Evolutionary conservation across 2,797 vertebrate genomes (phyloP).

Genomic region (Zenarchopterus dispar): DNA sequence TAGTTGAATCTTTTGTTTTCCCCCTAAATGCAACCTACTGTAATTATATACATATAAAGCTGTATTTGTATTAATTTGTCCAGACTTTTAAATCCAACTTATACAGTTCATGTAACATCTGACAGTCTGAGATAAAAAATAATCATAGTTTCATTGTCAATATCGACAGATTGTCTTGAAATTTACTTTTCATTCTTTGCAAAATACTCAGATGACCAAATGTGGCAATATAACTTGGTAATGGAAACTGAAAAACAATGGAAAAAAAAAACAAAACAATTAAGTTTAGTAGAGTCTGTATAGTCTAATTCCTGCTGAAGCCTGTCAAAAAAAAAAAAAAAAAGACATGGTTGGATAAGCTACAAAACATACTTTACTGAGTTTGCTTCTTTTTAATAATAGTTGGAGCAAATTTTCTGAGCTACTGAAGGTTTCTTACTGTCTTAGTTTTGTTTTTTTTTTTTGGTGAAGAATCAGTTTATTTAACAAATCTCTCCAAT

Average conservation of each 20-base stretch:
- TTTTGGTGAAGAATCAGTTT: not conserved
- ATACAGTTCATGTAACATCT: constrained; percentile 43
- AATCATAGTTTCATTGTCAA: no score
- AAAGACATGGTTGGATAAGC: constrained; percentile 31
- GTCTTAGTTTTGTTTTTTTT: not conserved
- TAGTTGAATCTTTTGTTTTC: constrained; percentile 37
- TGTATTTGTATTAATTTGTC: constrained; percentile 50
- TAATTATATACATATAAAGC: constrained; percentile 5
- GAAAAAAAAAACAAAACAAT: constrained; percentile 9
- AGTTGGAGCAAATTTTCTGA: constrained; percentile 13
- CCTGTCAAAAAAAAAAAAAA: constrained; percentile 18
- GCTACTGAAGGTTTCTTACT: constrained; percentile 20
- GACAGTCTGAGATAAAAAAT: no score
- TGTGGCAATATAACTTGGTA: constrained; percentile 25
- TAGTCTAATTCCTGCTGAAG: constrained; percentile 35
- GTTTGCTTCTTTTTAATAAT: not conserved
- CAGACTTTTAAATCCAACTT: constrained; percentile 60
- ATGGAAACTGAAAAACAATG: constrained; percentile 33
- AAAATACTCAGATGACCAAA: constrained; percentile 25
- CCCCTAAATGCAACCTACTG: constrained; percentile 48
- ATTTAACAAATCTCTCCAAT: constrained; percentile 12
- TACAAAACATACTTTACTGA: constrained; percentile 6
- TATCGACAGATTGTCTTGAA: no score
- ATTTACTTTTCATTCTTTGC: constrained; percentile 35
- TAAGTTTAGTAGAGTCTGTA: constrained; percentile 52